phyloP scores from a whole-genome alignment of 2,888 invertebrate genomes.

The Folsomia candida region DNA sequence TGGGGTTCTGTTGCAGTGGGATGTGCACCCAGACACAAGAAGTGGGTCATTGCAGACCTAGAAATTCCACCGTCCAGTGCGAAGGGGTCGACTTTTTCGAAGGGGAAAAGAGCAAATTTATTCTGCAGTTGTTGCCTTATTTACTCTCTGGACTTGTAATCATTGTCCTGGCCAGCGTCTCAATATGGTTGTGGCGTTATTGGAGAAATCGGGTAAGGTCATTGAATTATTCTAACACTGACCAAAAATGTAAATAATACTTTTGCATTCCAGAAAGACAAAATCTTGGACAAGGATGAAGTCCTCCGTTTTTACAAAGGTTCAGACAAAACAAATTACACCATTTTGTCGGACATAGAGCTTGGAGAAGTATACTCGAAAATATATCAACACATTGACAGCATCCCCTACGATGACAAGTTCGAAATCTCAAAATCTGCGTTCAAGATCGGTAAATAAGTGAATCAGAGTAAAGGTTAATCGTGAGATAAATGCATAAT shows the following conservation, averaged over 20 bases:
- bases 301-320: neutral
- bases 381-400: neutral
- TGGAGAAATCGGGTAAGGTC: neutral
- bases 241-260: neutral
- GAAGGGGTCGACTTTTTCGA: neutral
- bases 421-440: neutral
- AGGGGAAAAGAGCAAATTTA: neutral
- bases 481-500: neutral
- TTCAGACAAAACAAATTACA: neutral
- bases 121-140: neutral
- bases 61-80: neutral
- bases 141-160: neutral
- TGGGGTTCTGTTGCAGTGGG: neutral
- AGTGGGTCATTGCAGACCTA: neutral
- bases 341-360: neutral
- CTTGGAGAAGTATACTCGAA: neutral
- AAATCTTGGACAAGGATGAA: neutral
- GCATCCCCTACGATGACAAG: neutral
- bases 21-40: neutral
- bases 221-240: neutral
- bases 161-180: neutral
- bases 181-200: neutral
- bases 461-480: no score
- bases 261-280: neutral
- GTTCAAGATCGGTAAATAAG: neutral